A percentile compares a stretch with the other conserved stretches of the same genome.
phyloP scores from a whole-genome alignment of 2,797 vertebrate species.

The Melanotaenia pygmaea region DNA sequence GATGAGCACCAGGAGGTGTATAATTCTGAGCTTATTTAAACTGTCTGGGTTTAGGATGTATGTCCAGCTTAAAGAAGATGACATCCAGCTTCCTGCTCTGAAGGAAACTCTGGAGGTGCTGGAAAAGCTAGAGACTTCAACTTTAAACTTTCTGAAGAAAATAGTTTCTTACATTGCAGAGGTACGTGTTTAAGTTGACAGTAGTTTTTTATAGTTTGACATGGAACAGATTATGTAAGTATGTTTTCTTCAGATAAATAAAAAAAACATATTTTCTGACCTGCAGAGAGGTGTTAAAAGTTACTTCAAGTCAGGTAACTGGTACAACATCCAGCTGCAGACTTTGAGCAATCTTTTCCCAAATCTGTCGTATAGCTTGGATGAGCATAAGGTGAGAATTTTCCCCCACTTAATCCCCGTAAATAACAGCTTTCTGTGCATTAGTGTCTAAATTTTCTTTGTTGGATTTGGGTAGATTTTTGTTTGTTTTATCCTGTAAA shows the following conservation, averaged over 20 bases:
- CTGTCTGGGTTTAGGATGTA: constrained; percentile 46
- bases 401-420: not conserved
- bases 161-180: constrained; percentile 26
- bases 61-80: constrained; percentile 3
- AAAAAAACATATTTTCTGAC: not conserved
- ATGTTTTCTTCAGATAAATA: not conserved
- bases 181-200: constrained; percentile 33
- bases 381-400: constrained; percentile 38
- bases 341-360: constrained; percentile 33
- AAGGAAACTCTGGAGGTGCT: constrained; percentile 27
- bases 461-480: too few relatives aligned
- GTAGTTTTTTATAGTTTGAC: not conserved
- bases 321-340: not conserved
- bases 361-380: not conserved
- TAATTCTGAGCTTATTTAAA: not conserved
- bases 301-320: constrained; percentile 55
- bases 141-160: constrained; percentile 30
- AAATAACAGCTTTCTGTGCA: not conserved
- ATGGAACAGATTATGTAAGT: not conserved
- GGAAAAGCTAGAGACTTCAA: constrained; percentile 32
- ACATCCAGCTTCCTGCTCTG: not conserved
- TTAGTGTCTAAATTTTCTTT: not conserved
- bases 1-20: too few relatives aligned
- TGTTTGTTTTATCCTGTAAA: not conserved
- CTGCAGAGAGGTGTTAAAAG: constrained; percentile 55